Percentiles rank a stretch among this genome's conserved stretches.
Conservation (phyloP, 2,797 vertebrate genomes). For the Neosalanx taihuensis region DNA sequence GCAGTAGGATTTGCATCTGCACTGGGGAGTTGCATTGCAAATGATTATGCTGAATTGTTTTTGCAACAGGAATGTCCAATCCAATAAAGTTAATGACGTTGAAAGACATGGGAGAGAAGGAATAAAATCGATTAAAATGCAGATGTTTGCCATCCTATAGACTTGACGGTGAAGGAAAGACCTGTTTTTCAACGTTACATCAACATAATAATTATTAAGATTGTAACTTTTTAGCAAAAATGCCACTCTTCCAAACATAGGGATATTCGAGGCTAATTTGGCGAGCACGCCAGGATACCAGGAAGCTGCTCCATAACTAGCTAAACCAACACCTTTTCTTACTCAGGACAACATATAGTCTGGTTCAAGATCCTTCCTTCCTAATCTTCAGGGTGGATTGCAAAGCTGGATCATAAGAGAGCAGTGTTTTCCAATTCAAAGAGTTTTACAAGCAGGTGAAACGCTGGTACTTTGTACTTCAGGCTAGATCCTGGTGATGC, state of each 20-base stretch:
- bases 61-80: conserved; percentile 73
- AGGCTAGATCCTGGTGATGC: not conserved
- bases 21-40: conserved; percentile 65
- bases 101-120: conserved; percentile 58
- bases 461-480: not conserved
- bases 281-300: not conserved
- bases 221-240: conserved; percentile 29
- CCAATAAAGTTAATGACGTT: conserved; percentile 79
- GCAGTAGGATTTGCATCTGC: conserved; percentile 63
- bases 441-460: not conserved
- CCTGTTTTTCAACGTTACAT: conserved; percentile 9
- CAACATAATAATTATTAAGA: conserved; percentile 43
- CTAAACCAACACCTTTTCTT: not conserved
- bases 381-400: too few species aligned
- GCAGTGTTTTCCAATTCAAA: not conserved
- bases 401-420: not conserved
- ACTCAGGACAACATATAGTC: not conserved
- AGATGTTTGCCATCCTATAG: conserved; percentile 59
- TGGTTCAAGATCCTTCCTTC: not conserved
- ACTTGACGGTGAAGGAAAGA: conserved; percentile 19
- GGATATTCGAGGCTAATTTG: not conserved
- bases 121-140: conserved; percentile 69
- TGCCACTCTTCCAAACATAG: not conserved
- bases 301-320: not conserved
- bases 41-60: conserved; percentile 77